Base-by-base conservation (phyloP, 2,113 vertebrate genomes). In the Tenebrosternarchus preto region DNA sequence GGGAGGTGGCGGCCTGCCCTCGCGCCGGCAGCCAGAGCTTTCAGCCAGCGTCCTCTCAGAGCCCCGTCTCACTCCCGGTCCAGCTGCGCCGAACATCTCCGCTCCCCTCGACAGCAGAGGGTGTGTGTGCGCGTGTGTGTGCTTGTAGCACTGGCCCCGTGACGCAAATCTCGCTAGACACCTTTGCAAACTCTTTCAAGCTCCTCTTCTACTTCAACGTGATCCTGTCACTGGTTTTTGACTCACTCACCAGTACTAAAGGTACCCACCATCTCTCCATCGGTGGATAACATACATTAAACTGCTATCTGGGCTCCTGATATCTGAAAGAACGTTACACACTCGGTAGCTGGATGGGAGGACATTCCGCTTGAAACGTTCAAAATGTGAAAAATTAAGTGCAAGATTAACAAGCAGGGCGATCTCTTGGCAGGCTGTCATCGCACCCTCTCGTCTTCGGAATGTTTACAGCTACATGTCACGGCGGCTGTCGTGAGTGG, bases 1-100 rank as follows among this genome's bases (percentile, higher is more conserved):
- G 5, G 2, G 56, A 61, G 73, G 33, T n/a, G 33, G 64, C 31
- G 33, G 64, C 17, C 1, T 7, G 33, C 20, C 19, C 39, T 20
- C 15, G 9, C 39, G 64, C 36, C 33, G 25, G 64, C 19, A 1
- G 31, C 27, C 17, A 3, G 6, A 15, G n/a, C 60, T 55, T 39
- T 16, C 29, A 33, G 78, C 78, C 69, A 80, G 39, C 59, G 36
- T 80, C 39, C 25, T 66, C 78, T 64, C 70, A 56, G 55, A 60
- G 50, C 27, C 43, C 55, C 46, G 29, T 67, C 61, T 57, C 9
- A 33, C 31, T 19, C 19, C 17, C 61, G 27, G 61, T 46, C 59
- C n/a, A 73, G 70, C 27, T 68, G 64, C 64, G 11, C 19, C 22
- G 17, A 68, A 24, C n/a, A 5, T 74, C 71, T 56, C 31, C 11